Conservation (phyloP, 2,113 vertebrate genomes). For the Rhynchomys soricoides region DNA sequence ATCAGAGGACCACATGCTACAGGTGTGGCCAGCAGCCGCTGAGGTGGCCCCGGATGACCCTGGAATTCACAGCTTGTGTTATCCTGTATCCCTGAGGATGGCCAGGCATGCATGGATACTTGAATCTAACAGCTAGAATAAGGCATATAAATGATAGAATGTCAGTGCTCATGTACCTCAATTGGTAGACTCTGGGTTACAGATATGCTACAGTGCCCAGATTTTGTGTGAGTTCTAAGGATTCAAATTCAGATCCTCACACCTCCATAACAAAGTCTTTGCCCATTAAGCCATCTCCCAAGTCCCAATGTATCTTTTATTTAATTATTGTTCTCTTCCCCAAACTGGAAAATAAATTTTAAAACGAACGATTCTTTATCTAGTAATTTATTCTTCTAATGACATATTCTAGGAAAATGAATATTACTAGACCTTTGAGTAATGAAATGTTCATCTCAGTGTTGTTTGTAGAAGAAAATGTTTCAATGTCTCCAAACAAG, state of each 20-base stretch:
- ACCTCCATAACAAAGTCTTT: not conserved
- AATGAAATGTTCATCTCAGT: not conserved
- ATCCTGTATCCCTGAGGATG: not conserved
- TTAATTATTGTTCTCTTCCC: not conserved
- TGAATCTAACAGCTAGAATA: not conserved
- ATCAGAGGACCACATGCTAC: no score
- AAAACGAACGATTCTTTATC: not conserved
- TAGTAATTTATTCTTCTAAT: not conserved
- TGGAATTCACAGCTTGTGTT: not conserved
- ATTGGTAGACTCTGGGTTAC: not conserved
- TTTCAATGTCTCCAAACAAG: not conserved
- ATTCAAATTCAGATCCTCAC: not conserved
- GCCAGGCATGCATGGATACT: not conserved
- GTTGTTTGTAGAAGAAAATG: not conserved
- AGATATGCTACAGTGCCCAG: no score
- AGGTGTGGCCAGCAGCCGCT: not conserved
- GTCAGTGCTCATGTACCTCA: no score
- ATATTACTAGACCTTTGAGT: not conserved
- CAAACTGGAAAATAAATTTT: not conserved
- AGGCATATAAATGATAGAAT: not conserved
- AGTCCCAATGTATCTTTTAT: not conserved
- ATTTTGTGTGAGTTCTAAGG: not conserved
- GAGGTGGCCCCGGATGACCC: no score
- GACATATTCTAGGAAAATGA: not conserved
- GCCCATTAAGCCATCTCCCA: not conserved